Evolutionary conservation across 2,888 invertebrate genomes (phyloP), one percentile per base, ranked within the genome.

Genomic region (Stenodema calcarata): DNA sequence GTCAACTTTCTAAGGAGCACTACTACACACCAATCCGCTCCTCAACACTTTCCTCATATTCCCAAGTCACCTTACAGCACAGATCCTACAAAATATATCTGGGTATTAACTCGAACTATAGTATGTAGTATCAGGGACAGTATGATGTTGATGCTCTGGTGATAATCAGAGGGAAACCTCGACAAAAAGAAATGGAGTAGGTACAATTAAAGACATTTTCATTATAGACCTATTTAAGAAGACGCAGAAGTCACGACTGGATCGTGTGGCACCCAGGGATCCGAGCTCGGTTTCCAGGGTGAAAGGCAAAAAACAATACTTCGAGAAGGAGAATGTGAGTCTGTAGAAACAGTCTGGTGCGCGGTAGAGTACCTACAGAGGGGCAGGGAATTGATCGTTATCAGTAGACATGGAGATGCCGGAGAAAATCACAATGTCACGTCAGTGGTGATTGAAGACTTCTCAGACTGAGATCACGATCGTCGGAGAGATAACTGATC

Each of bases 151-250:
- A n/a, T 50, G 50, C 2, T 23, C 35, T 70, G 14, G 18, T 16
- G 14, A 54, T 18, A 18, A 35, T n/a, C 35, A 16, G 75, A 75
- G 18, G 16, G 18, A 35, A 28, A 35, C 18, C 75, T 75, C 35
- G 75, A 30, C 4, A 35, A 75, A 6, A 11, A 35, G 28, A 28
- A 69, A 23, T 7, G n/a, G 28, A 11, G 11, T 14, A 16, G n/a
- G 75, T 28, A 16, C 28, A 75, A 35, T 18, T 18, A 75, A 14
- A 14, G 75, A 75, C 35, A 75, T 75, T 75, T 73, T 75, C 30
- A 75, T 75, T 75, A 75, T 30, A 75, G 75, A 75, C 75, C 75
- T 35, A 75, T 42, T 75, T 16, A 75, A 75, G 75, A 75, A 70
- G 42, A 75, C 35, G n/a, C 35, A 9, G 35, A 30, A 75, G 75